A percentile compares a stretch with the other conserved stretches of the same genome.
These are phyloP conservation scores for Panzeria rudis DNA, from an alignment of 2,888 invertebrate species.

Conservation along the genomic window DNA sequence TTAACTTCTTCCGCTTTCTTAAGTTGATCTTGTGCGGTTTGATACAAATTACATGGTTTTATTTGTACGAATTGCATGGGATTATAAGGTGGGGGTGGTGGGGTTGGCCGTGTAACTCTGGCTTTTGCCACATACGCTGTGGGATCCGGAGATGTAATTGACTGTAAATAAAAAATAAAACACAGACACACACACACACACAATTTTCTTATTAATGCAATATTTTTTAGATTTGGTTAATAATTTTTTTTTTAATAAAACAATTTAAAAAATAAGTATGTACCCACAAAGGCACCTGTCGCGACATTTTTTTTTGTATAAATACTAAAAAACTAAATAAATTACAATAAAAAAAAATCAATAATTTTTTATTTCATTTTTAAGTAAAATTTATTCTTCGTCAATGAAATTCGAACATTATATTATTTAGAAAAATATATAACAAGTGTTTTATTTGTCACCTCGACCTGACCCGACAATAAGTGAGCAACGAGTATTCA, in stretches of 20 bases:
- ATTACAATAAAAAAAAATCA: constrained; percentile 35
- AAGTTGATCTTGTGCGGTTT: constrained; percentile 93
- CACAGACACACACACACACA: neutral
- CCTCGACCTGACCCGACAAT: constrained; percentile 49
- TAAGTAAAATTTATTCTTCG: neutral
- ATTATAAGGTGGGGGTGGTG: constrained; percentile 93
- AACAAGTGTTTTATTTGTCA: constrained; percentile 54
- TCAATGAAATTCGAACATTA: constrained; percentile 13
- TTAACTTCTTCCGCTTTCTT: constrained; percentile 93
- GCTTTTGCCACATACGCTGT: constrained; percentile 83
- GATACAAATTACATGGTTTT: constrained; percentile 93
- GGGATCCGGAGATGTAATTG: constrained; percentile 83
- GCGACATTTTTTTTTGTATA: constrained; percentile 54
- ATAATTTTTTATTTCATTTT: constrained; percentile 37
- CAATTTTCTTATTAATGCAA: constrained; percentile 1
- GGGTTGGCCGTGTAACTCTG: constrained; percentile 89
- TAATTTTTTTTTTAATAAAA: neutral
- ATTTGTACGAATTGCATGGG: constrained; percentile 95
- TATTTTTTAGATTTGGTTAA: neutral
- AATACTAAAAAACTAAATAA: neutral
- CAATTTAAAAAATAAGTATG: constrained; percentile 11
- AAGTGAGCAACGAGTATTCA: constrained; percentile 55
- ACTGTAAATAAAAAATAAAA: constrained; percentile 77
- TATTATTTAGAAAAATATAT: neutral
- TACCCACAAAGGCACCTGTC: constrained; percentile 68